A percentile compares a stretch with the other conserved stretches of the same genome.
phyloP scores from a whole-genome alignment of 23 tunicate species.

The Corella eumyota region DNA sequence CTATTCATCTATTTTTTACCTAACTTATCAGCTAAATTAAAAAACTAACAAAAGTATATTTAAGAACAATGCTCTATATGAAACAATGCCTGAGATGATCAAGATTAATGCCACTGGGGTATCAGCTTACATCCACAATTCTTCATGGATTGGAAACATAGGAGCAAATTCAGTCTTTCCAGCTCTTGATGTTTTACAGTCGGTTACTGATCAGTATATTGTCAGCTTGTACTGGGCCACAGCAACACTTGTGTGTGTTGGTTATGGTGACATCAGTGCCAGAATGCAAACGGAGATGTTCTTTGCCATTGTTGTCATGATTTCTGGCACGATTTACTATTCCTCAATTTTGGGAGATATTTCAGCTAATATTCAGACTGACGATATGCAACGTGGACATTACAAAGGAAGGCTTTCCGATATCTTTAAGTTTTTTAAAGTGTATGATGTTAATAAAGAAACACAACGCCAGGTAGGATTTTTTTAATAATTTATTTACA shows the following conservation, averaged over 20 bases:
- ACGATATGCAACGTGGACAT: conserved; percentile 54
- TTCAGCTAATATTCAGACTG: conserved; percentile 82
- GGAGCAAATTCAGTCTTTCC: conserved; percentile 22
- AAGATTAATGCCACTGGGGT: conserved; percentile 30
- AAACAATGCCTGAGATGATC: conserved; percentile 8
- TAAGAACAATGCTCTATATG: conserved; percentile 24
- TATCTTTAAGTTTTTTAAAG: conserved; percentile 76
- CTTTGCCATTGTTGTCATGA: conserved; percentile 40
- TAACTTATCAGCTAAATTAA: too few species aligned
- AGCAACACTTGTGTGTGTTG: conserved; percentile 64
- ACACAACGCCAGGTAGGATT: conserved; percentile 55
- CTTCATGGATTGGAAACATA: conserved; percentile 53
- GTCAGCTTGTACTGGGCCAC: conserved; percentile 84
- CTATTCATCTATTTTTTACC: too few species aligned
- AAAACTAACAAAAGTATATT: too few species aligned
- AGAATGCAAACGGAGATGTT: conserved; percentile 37
- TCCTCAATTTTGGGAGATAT: conserved; percentile 69
- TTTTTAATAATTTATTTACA: too few species aligned
- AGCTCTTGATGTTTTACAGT: conserved; percentile 18
- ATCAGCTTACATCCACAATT: conserved; percentile 28
- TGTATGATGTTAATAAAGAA: conserved; percentile 53
- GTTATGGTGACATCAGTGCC: conserved; percentile 76
- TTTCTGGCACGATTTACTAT: conserved; percentile 58
- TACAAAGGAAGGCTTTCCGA: conserved; percentile 60
- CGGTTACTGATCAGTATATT: conserved; percentile 57